Conservation (phyloP, 1,140 invertebrate species). For the Magallana ariakensis region DNA sequence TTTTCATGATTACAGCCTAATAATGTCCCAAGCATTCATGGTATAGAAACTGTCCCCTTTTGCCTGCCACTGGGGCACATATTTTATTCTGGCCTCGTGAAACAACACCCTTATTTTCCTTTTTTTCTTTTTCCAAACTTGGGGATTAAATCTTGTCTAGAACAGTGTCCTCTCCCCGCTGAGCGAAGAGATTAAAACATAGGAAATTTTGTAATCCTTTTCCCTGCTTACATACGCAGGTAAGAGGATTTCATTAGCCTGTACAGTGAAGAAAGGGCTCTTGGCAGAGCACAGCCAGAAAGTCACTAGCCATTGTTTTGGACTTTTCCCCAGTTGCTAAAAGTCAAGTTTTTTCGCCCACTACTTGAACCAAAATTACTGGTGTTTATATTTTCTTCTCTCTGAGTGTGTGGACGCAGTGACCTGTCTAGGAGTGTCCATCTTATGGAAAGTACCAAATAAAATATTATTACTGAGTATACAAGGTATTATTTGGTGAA, state of each 20-base stretch:
- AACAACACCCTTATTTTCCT: background rate
- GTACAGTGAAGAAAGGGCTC: background rate
- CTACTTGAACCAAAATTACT: conserved; percentile 18
- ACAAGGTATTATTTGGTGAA: background rate
- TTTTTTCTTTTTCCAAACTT: conserved; percentile 7
- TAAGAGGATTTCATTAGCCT: conserved; percentile 1
- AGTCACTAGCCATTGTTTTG: conserved; percentile 3
- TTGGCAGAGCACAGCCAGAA: conserved; percentile 15
- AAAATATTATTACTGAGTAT: background rate
- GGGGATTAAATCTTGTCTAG: conserved; percentile 1
- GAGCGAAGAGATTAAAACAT: conserved; percentile 12
- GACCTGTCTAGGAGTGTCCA: conserved; percentile 20
- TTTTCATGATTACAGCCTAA: conserved; percentile 29
- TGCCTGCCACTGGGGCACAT: background rate
- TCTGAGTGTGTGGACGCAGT: background rate
- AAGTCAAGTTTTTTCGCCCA: conserved; percentile 29
- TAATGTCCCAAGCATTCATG: background rate
- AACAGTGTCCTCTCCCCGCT: background rate
- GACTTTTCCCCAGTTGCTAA: conserved; percentile 14
- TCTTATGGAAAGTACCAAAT: conserved; percentile 3
- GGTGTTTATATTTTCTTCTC: conserved; percentile 1
- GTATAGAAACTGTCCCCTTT: conserved; percentile 2
- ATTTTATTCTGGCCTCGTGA: background rate
- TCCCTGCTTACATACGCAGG: background rate
- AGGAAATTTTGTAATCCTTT: conserved; percentile 31